Percentiles rank a stretch among this genome's conserved stretches.
Evolutionary conservation across 2,797 vertebrate species (phyloP).

Genomic region (Acanthurus lineatus): DNA sequence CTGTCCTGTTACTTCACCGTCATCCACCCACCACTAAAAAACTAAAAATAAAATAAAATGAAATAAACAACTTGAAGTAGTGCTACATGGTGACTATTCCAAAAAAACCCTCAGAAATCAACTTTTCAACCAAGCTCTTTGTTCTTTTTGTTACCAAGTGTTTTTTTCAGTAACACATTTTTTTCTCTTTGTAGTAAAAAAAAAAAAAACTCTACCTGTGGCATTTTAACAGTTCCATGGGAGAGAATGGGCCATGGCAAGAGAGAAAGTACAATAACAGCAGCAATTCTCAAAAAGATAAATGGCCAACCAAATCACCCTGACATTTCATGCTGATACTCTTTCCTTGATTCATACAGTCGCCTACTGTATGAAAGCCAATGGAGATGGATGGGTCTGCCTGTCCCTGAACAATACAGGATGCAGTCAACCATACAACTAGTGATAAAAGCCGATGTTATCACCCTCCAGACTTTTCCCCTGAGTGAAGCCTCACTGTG

Average conservation of each 20-base stretch:
- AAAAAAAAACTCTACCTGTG: neutral
- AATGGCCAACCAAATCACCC: conserved; percentile 65
- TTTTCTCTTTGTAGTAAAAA: neutral
- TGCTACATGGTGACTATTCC: neutral
- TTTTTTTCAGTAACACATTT: neutral
- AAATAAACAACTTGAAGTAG: too few species aligned
- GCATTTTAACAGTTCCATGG: conserved; percentile 30
- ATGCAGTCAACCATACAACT: conserved; percentile 79
- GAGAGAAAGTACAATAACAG: conserved; percentile 45
- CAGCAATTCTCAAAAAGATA: conserved; percentile 51
- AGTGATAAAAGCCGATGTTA: conserved; percentile 83
- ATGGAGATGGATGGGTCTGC: conserved; percentile 78
- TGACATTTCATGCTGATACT: conserved; percentile 65
- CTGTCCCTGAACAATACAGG: conserved; percentile 76
- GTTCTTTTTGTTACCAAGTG: too few species aligned
- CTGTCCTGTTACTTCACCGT: too few species aligned
- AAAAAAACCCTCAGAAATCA: neutral
- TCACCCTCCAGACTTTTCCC: conserved; percentile 69
- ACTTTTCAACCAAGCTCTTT: neutral
- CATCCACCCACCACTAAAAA: too few species aligned
- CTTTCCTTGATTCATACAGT: conserved; percentile 66
- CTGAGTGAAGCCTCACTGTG: conserved; percentile 50
- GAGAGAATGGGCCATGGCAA: conserved; percentile 9
- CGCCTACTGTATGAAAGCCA: conserved; percentile 66
- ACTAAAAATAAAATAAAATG: too few species aligned